Evolutionary conservation across 2,113 vertebrate species (phyloP).

Genomic region (Chaetorhynchus papuensis): DNA sequence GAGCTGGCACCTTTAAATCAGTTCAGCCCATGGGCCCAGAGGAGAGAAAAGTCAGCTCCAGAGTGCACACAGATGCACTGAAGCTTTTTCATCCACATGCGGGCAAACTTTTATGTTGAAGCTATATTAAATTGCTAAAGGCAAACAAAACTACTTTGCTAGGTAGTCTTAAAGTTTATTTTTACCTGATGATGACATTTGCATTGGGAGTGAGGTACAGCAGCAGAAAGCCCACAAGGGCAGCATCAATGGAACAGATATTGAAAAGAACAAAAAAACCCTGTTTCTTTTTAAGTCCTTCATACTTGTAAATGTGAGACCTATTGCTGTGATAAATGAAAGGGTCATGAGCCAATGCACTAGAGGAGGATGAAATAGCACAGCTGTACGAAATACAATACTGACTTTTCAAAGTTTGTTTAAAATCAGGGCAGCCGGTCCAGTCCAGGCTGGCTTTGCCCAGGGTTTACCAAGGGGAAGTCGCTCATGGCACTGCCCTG

Average conservation of each 20-base stretch:
- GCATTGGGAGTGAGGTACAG: conserved; percentile 50
- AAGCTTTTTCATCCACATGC: conserved; percentile 32
- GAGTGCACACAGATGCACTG: not conserved
- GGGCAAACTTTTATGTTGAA: conserved; percentile 51
- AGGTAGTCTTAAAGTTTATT: conserved; percentile 50
- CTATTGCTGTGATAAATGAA: conserved; percentile 5
- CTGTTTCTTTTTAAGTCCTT: not conserved
- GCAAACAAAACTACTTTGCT: conserved; percentile 63
- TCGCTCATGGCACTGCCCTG: rapidly evolving
- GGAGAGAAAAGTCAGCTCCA: conserved; percentile 14
- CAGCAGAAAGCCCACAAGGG: conserved; percentile 39
- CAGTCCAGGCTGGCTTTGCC: not conserved
- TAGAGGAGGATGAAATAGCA: not conserved
- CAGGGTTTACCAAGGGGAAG: not conserved
- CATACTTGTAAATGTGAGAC: conserved; percentile 26
- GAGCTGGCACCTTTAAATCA: conserved; percentile 48
- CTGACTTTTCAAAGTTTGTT: not conserved
- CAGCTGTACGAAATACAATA: not conserved
- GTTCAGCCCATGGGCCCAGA: not conserved
- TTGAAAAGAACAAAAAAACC: conserved; percentile 1
- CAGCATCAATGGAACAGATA: conserved; percentile 27
- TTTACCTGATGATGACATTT: conserved; percentile 65
- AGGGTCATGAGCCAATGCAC: not conserved
- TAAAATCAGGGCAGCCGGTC: not conserved
- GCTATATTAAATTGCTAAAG: conserved; percentile 60